These are phyloP conservation scores for Drosophila rubida DNA, from an alignment of 2,888 invertebrate species.

Conservation along the genomic window DNA sequence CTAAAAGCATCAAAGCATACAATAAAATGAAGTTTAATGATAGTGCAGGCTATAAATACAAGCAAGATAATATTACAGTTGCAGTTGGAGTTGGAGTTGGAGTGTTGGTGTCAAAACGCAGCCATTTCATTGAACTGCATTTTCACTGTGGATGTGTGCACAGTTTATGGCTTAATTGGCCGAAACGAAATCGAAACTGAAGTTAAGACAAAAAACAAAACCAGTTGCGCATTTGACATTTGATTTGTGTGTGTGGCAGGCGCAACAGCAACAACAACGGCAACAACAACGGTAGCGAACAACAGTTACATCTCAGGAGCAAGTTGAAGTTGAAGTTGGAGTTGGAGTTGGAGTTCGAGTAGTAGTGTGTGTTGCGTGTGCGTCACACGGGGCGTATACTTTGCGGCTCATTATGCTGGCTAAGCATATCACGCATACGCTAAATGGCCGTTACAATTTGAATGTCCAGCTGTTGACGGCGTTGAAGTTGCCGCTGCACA, in stretches of 20 bases:
- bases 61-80: not conserved
- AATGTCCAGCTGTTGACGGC: conserved; percentile 50
- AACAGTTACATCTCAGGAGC: not conserved
- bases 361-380: not conserved
- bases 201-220: conserved; percentile 23
- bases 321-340: not conserved
- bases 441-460: conserved; percentile 68
- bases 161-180: conserved; percentile 69
- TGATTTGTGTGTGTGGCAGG: conserved; percentile 41
- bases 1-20: not conserved
- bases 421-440: conserved; percentile 70
- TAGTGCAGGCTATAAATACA: conserved; percentile 5
- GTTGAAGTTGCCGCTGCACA: conserved; percentile 31
- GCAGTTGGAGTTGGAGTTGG: not conserved
- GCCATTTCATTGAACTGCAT: conserved; percentile 70
- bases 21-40: not conserved
- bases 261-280: conserved; percentile 9
- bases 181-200: conserved; percentile 58
- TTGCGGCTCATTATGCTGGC: conserved; percentile 37
- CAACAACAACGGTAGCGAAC: no score
- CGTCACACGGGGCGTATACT: conserved; percentile 50
- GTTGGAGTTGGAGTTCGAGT: not conserved
- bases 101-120: conserved; percentile 16
- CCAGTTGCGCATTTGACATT: conserved; percentile 54
- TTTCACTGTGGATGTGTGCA: conserved; percentile 38